Conservation (phyloP, 2,888 invertebrate species). For the Pterobdella sp. region DNA sequence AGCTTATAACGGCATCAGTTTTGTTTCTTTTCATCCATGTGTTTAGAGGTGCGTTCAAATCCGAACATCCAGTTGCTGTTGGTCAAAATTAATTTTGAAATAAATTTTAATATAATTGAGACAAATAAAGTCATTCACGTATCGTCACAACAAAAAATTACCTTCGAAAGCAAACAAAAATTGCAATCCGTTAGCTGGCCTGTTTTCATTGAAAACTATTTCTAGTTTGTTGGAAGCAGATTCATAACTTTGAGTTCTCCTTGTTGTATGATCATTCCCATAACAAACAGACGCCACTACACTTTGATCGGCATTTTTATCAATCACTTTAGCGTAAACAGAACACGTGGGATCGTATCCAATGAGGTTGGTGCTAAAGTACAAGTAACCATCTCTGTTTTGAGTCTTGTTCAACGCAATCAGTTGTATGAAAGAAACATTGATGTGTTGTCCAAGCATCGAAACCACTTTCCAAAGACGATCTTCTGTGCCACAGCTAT, state of each 20-base stretch:
- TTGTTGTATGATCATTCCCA: neutral
- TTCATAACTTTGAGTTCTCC: neutral
- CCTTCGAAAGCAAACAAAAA: conserved; percentile 18
- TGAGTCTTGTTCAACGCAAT: conserved; percentile 2
- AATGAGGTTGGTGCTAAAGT: neutral
- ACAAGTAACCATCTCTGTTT: neutral
- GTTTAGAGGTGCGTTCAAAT: conserved; percentile 17
- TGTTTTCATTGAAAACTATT: neutral
- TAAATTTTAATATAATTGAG: too few species aligned
- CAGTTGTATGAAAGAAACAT: conserved; percentile 17
- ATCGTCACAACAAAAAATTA: too few species aligned
- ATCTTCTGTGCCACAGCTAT: conserved; percentile 17
- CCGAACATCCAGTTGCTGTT: conserved; percentile 24
- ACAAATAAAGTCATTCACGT: too few species aligned
- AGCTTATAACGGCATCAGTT: conserved; percentile 19
- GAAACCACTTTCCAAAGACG: conserved; percentile 18
- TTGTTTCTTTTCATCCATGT: conserved; percentile 20
- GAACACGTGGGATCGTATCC: neutral
- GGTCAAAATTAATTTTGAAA: too few species aligned
- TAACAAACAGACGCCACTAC: conserved; percentile 10
- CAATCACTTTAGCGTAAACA: conserved; percentile 5
- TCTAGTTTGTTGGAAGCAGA: conserved; percentile 18
- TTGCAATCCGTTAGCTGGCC: neutral
- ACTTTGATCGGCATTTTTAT: neutral
- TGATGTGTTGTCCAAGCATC: conserved; percentile 24